Evolutionary conservation across 2,888 invertebrate species (phyloP), one percentile per base, ranked within the genome.

Genomic region (Neria commutata): DNA sequence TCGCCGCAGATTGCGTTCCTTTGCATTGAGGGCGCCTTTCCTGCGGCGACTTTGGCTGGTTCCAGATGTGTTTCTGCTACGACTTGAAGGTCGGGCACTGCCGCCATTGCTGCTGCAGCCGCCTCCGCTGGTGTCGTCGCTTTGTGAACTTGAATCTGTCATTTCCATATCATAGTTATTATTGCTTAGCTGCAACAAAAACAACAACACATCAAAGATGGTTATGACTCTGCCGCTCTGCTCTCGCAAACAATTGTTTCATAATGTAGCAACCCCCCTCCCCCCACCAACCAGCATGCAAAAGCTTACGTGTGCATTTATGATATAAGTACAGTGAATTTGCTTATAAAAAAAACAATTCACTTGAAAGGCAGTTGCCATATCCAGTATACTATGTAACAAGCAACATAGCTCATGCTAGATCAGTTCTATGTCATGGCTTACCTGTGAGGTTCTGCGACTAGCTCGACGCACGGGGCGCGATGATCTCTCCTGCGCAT

Each of bases 1-100:
- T 58, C 95, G 86, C 51, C 95, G 86, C 60, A 92, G 83, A 81
- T 94, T 95, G 64, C 94, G 85, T 77, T 95, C 95, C 56, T 94
- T 85, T 2, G 94, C 92, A 59, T 91, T 91, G 59, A 92, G 84
- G 3, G 90, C 89, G 67, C 90, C 88, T 75, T 91, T 88, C 67
- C 91, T 86, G 69, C 90, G 83, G n/a, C 89, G 82, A 56, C 83
- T 84, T 40, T 83, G 75, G 58, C 78, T 66, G 46, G 71, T 65
- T 19, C 66, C 64, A 1, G 23, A 65, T 42, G 72, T 67, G 34
- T 75, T 77, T 23, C 78, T 67, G n/a, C 76, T 75, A 3, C 77
- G 76, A 34, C 77, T 77, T 6, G 77, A 76, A 29, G 78, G 73
- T 4, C 76, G 68, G 25, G 72, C 70, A 66, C 74, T 73, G 51